Conservation (phyloP, 2,797 vertebrate genomes). For the Poeciliopsis presidionis region DNA sequence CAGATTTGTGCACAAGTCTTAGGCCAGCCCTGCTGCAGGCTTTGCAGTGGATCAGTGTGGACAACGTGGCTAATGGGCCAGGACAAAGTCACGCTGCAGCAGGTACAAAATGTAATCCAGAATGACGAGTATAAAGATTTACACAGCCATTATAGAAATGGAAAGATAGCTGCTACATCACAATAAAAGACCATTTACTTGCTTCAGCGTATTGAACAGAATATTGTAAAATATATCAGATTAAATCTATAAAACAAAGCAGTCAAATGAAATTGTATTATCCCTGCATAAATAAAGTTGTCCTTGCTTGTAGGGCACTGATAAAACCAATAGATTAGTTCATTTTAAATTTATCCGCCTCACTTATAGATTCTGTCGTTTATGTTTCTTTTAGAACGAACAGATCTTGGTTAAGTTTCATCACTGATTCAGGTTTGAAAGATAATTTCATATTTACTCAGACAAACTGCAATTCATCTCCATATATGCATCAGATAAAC, state of each 20-base stretch:
- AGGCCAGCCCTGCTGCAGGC: conserved; percentile 84
- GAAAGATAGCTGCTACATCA: neutral
- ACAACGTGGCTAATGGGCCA: conserved; percentile 36
- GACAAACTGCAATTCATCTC: conserved; percentile 2
- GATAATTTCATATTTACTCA: conserved; percentile 1
- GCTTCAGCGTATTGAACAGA: neutral
- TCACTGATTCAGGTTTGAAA: neutral
- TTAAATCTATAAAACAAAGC: neutral
- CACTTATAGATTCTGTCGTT: neutral
- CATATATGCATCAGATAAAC: neutral
- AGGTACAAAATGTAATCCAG: conserved; percentile 45
- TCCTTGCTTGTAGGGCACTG: neutral
- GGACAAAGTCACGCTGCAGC: conserved; percentile 30
- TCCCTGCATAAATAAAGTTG: neutral
- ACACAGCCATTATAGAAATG: neutral
- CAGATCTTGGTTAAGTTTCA: neutral
- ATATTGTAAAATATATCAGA: neutral
- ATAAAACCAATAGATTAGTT: conserved; percentile 22
- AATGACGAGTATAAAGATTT: neutral
- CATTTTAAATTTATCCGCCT: conserved; percentile 25
- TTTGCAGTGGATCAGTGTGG: conserved; percentile 79
- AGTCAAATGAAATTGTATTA: neutral
- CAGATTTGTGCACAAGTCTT: conserved; percentile 80
- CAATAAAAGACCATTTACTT: neutral
- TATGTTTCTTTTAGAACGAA: neutral